Evolutionary conservation across 2,888 invertebrate species (phyloP), one percentile per base, ranked within the genome.

Genomic region (Hedychridium roseum): DNA sequence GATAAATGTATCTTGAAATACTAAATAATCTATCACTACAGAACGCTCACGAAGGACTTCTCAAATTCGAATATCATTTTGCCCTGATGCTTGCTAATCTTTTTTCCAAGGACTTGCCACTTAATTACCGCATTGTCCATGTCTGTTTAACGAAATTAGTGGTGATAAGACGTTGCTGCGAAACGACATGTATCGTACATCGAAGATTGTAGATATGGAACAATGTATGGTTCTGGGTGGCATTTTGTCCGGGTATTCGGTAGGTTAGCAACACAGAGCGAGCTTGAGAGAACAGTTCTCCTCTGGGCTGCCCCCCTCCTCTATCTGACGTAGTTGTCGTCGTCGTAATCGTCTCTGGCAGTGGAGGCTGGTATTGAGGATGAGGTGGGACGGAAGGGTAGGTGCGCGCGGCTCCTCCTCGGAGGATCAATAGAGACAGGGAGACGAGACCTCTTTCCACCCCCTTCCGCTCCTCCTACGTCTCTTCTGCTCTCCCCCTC

Each of bases 401-500:
- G 75, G 66, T 76, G 78, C 78, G 78, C 77, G 77, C 78, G 75
- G 71, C 76, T 76, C 70, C 74, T 75, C 76, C 64, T 62, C 63
- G 64, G 76, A 77, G 76, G 78, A 78, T 78, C 78, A 78, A 78
- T 78, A 78, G 77, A 78, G 78, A 78, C 76, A 78, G 73, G 70
- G 76, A 74, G 75, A 78, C 77, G 76, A 76, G 75, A 75, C 72
- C 76, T 76, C 74, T 71, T 74, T 71, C 64, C 68, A 55, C 72
- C 64, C 65, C 57, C 58, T 31, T 50, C 55, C 56, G 34, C 47
- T 45, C 43, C 36, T 45, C 41, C 56, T 20, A 17, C 56, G 46
- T 56, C 51, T 44, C 49, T 56, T 23, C 54, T 59, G 30, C 40
- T 17, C 52, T 47, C 41, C 26, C 43, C 9, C 51, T 16, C 30